Conservation (phyloP, 1,140 invertebrate genomes). For the Nixonia krombeini region DNA sequence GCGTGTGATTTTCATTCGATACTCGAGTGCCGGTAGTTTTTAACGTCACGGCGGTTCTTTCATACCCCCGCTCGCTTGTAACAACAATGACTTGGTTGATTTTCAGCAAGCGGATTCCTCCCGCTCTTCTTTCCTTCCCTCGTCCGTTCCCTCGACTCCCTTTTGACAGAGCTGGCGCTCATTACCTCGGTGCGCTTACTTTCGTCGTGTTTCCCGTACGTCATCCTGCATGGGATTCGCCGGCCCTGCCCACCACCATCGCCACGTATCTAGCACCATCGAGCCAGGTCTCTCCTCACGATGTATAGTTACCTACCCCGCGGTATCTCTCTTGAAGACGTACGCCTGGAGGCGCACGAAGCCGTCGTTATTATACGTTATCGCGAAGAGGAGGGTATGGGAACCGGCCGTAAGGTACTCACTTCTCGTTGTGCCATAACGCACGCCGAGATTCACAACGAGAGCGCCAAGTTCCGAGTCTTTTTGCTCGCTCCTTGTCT, state of each 20-base stretch:
- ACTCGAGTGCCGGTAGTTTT: no score
- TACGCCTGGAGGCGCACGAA: conserved; percentile 45
- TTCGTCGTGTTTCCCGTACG: conserved; percentile 14
- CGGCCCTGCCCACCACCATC: conserved; percentile 29
- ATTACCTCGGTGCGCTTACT: conserved; percentile 9
- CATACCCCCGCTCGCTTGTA: no score
- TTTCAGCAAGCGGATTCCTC: neutral
- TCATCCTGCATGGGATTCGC: conserved; percentile 16
- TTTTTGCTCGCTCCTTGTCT: conserved; percentile 28
- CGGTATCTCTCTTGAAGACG: conserved; percentile 50
- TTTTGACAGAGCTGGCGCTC: conserved; percentile 16
- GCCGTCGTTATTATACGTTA: conserved; percentile 53
- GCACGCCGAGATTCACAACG: conserved; percentile 54
- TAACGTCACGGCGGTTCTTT: no score
- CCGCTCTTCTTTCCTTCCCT: neutral
- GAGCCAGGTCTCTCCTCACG: conserved; percentile 35
- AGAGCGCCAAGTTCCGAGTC: conserved; percentile 27
- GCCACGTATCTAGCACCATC: conserved; percentile 47
- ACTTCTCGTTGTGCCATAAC: conserved; percentile 56
- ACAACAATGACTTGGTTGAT: no score
- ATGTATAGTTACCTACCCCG: conserved; percentile 45
- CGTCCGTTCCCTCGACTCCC: conserved; percentile 2
- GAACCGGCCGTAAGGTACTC: conserved; percentile 62
- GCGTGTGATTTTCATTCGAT: no score
- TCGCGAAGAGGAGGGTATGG: conserved; percentile 63